phyloP scores from a whole-genome alignment of 2,888 invertebrate species.

The Cephus pulcher region DNA sequence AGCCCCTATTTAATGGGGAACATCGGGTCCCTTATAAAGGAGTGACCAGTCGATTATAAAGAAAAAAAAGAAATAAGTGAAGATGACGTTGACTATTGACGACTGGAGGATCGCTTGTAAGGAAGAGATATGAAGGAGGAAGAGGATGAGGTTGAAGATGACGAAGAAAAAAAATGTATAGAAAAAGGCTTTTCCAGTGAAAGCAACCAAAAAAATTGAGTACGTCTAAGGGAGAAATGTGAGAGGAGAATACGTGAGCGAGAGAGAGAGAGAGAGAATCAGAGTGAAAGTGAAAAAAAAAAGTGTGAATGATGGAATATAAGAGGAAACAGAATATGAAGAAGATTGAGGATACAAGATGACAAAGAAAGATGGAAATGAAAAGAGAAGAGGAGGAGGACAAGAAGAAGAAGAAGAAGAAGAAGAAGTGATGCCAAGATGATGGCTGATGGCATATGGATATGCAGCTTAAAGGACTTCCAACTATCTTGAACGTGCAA shows the following conservation, averaged over 20 bases:
- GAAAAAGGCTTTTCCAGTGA: slow-evolving; percentile 54
- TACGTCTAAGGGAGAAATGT: no score
- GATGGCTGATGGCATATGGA: no score
- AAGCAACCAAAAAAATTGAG: slow-evolving; percentile 45
- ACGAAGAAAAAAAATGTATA: slow-evolving; percentile 27
- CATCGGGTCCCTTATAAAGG: slow-evolving; percentile 10
- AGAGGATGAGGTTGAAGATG: not conserved
- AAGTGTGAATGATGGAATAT: not conserved
- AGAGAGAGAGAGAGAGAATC: not conserved
- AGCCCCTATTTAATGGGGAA: slow-evolving; percentile 21
- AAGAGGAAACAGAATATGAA: not conserved
- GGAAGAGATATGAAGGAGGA: not conserved
- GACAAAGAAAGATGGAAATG: slow-evolving; percentile 6
- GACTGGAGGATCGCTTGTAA: not conserved
- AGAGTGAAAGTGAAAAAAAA: not conserved
- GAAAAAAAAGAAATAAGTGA: slow-evolving; percentile 1
- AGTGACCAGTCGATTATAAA: slow-evolving; percentile 14
- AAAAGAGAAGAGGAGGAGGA: slow-evolving; percentile 19
- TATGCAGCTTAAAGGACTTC: no score
- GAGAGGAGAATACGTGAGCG: not conserved
- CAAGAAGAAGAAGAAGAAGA: not conserved
- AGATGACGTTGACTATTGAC: not conserved
- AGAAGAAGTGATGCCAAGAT: not conserved
- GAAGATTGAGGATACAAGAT: not conserved
- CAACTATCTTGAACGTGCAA: no score